A percentile compares a stretch with the other conserved stretches of the same genome.
Evolutionary conservation across 1,140 invertebrate species (phyloP).

Genomic region (Ooceraea biroi): DNA sequence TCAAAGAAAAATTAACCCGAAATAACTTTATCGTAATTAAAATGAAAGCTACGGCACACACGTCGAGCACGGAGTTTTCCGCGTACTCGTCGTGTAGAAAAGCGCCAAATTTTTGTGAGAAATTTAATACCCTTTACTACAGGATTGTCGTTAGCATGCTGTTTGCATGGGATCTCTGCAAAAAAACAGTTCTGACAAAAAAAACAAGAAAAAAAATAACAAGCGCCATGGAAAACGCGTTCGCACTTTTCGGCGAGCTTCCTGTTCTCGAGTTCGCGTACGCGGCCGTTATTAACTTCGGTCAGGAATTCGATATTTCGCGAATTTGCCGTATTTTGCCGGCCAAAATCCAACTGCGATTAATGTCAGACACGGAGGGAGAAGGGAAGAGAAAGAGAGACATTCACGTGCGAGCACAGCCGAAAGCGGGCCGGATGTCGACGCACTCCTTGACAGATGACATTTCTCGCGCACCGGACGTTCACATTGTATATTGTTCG

Average conservation of each 20-base stretch:
- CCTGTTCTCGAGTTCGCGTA: not conserved
- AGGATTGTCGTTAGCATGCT: slow-evolving; percentile 39
- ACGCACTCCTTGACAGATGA: slow-evolving; percentile 50
- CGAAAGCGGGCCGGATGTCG: slow-evolving; percentile 5
- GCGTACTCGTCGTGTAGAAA: slow-evolving; percentile 15
- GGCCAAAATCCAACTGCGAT: slow-evolving; percentile 49
- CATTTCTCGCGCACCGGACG: slow-evolving; percentile 10
- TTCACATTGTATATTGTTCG: slow-evolving; percentile 39
- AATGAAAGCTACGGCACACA: not conserved
- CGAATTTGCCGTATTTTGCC: slow-evolving; percentile 21
- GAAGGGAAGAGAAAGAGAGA: not conserved
- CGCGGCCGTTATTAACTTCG: slow-evolving; percentile 17
- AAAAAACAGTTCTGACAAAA: slow-evolving; percentile 19
- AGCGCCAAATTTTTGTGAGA: slow-evolving; percentile 11
- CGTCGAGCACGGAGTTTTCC: not conserved
- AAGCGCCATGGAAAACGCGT: slow-evolving; percentile 13
- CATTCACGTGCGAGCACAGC: slow-evolving; percentile 1
- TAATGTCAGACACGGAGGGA: slow-evolving; percentile 24
- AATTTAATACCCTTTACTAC: slow-evolving; percentile 49
- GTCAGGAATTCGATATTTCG: slow-evolving; percentile 36
- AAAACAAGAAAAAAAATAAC: slow-evolving; percentile 19
- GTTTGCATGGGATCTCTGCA: slow-evolving; percentile 28
- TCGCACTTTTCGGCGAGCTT: slow-evolving; percentile 38
- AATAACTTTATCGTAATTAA: not conserved
- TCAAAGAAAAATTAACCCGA: not conserved